These are phyloP conservation scores for Mormyrus iriodes DNA, from an alignment of 2,113 vertebrate species.

Conservation along the genomic window DNA sequence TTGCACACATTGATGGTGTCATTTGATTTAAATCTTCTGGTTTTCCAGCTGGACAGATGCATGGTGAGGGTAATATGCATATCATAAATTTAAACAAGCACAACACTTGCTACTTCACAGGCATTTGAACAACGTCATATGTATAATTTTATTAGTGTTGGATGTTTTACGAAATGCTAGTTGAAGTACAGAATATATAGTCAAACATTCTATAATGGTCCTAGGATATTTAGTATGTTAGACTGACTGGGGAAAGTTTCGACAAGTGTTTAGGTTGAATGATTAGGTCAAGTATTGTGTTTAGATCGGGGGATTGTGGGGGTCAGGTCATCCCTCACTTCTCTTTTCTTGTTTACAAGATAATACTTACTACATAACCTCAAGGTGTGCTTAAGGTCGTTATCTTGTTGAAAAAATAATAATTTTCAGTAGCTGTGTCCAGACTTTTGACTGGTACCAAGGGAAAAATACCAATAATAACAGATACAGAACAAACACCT, in stretches of 20 bases:
- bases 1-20: neutral
- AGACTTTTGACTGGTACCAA: neutral
- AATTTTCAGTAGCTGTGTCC: too few species aligned
- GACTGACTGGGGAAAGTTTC: neutral
- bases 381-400: neutral
- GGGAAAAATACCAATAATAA: neutral
- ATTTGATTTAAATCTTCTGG: neutral
- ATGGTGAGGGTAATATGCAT: neutral
- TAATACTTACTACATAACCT: neutral
- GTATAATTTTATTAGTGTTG: neutral
- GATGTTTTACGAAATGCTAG: neutral
- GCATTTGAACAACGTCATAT: neutral
- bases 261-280: neutral
- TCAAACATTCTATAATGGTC: neutral
- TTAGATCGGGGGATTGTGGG: neutral
- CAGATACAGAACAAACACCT: neutral
- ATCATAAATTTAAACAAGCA: neutral
- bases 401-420: neutral
- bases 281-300: neutral
- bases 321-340: neutral
- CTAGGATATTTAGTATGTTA: neutral
- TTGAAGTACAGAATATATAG: neutral
- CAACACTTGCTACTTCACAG: neutral
- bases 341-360: neutral
- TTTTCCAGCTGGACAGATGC: neutral